phyloP scores from a whole-genome alignment of 2,888 invertebrate species.

The Cheilosia urbana region DNA sequence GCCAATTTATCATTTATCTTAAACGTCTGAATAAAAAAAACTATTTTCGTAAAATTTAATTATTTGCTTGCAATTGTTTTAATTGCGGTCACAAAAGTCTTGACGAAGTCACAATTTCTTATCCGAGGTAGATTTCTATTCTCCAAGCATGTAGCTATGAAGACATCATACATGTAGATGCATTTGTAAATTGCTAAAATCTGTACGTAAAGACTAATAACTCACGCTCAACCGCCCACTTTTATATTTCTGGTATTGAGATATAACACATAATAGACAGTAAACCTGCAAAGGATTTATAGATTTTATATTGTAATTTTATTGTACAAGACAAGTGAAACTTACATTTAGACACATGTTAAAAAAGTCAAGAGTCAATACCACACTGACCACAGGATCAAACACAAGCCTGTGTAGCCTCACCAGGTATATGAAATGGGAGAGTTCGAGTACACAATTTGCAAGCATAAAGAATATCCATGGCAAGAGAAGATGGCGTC shows the following conservation, averaged over 20 bases:
- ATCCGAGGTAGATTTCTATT: too few relatives aligned
- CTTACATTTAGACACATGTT: conserved; percentile 91
- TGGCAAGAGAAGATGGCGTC: conserved; percentile 88
- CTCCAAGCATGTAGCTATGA: too few relatives aligned
- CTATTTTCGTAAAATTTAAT: too few relatives aligned
- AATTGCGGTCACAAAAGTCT: too few relatives aligned
- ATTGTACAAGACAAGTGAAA: not conserved
- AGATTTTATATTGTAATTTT: not conserved
- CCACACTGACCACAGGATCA: conserved; percentile 89
- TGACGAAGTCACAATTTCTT: too few relatives aligned
- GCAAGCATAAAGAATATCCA: conserved; percentile 89
- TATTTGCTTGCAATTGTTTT: too few relatives aligned
- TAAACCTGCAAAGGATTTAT: conserved; percentile 87
- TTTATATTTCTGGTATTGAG: conserved; percentile 91
- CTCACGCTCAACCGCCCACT: conserved; percentile 35
- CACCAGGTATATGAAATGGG: conserved; percentile 88
- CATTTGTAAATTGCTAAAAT: not conserved
- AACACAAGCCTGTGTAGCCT: conserved; percentile 88
- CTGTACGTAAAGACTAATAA: not conserved
- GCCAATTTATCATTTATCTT: too few relatives aligned
- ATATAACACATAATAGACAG: conserved; percentile 92
- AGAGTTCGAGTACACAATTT: conserved; percentile 88
- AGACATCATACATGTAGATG: too few relatives aligned
- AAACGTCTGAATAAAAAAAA: too few relatives aligned
- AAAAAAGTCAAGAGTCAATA: conserved; percentile 92